These are phyloP conservation scores for Apteryx mantelli DNA, from an alignment of 2,113 vertebrate species.

Conservation along the genomic window DNA sequence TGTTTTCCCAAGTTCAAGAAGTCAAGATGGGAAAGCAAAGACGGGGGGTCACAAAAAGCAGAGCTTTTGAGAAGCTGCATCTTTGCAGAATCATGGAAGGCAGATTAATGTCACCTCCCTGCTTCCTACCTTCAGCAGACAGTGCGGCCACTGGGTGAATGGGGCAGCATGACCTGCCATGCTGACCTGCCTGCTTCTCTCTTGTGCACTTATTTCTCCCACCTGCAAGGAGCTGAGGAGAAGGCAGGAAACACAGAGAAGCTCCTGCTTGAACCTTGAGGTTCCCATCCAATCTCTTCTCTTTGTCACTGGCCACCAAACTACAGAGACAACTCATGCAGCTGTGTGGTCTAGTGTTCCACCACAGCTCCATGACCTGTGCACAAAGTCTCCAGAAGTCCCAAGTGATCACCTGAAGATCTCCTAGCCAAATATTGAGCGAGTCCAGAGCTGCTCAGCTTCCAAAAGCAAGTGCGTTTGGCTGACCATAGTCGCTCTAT, in stretches of 20 bases:
- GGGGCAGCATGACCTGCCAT: too few species aligned
- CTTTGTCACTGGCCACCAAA: neutral
- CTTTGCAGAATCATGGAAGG: rapidly evolving
- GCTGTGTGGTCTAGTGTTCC: rapidly evolving
- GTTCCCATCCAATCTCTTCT: neutral
- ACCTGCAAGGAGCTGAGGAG: too few species aligned
- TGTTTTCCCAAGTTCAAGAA: neutral
- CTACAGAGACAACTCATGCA: neutral
- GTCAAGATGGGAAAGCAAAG: neutral
- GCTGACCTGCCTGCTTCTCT: too few species aligned
- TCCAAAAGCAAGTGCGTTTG: neutral
- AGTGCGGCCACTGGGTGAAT: too few species aligned
- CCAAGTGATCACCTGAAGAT: neutral
- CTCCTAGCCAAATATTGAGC: neutral
- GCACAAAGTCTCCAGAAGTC: neutral
- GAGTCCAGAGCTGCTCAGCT: neutral
- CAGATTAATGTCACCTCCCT: neutral
- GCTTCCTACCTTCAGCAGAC: rapidly evolving
- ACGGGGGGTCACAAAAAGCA: neutral
- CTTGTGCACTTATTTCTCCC: too few species aligned
- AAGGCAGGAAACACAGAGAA: too few species aligned
- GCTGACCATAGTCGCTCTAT: rapidly evolving
- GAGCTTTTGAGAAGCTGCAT: neutral
- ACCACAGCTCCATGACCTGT: neutral
- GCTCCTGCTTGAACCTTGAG: neutral